Conservation (phyloP, 2,113 vertebrate genomes). For the Cichladusa arquata region DNA sequence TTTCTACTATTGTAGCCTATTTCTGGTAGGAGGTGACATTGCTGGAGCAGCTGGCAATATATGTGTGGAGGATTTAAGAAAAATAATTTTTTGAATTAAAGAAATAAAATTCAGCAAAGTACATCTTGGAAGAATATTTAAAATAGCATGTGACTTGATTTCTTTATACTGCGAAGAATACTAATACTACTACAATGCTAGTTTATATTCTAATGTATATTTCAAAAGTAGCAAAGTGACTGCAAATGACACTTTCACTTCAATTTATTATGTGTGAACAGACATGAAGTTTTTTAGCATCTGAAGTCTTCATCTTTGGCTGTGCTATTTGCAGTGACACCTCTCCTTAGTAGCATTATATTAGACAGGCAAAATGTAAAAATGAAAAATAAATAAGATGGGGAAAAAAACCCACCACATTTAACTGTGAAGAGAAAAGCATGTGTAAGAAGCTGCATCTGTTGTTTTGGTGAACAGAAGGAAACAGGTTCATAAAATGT, state of each 20-base stretch:
- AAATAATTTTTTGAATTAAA: neutral
- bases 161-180: neutral
- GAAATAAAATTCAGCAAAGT: neutral
- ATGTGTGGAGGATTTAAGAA: neutral
- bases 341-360: neutral
- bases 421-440: neutral
- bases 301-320: neutral
- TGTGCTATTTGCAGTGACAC: neutral
- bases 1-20: neutral
- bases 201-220: neutral
- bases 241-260: neutral
- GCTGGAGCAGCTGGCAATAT: neutral
- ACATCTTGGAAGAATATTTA: neutral
- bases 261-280: rapidly evolving
- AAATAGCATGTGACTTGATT: neutral
- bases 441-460: neutral
- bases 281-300: neutral
- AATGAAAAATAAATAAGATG: neutral
- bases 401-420: rapidly evolving
- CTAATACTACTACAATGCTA: neutral
- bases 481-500: neutral
- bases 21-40: neutral
- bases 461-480: neutral
- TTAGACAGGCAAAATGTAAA: neutral
- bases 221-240: neutral